phyloP scores from a whole-genome alignment of 2,113 vertebrate species.

The Paradoxurus hermaphroditus region DNA sequence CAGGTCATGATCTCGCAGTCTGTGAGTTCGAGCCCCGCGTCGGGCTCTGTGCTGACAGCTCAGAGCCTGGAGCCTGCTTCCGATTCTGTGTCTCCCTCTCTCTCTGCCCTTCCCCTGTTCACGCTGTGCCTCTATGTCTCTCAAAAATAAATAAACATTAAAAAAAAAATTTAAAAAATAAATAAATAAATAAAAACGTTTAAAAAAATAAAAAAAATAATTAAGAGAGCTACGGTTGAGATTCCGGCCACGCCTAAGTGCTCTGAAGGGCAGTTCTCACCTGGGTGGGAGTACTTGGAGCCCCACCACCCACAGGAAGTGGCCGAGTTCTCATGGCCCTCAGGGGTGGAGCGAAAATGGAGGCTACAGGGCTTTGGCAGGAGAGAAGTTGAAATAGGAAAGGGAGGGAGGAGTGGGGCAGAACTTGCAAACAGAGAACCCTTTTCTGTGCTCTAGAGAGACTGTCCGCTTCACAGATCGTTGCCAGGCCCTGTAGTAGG shows the following conservation, averaged over 20 bases:
- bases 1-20: too few species aligned
- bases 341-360: neutral
- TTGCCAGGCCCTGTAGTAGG: neutral
- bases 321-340: neutral
- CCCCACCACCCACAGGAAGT: neutral
- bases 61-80: too few species aligned
- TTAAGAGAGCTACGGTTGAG: neutral
- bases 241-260: neutral
- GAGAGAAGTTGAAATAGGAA: neutral
- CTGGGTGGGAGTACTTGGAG: neutral
- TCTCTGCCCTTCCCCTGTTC: too few species aligned
- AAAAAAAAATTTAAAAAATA: too few species aligned
- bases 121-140: too few species aligned
- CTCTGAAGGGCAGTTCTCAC: neutral
- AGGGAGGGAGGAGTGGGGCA: neutral
- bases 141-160: neutral
- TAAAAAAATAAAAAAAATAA: neutral
- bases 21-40: too few species aligned
- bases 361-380: neutral
- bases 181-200: too few species aligned
- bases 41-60: too few species aligned
- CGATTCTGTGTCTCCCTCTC: too few species aligned
- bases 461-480: neutral
- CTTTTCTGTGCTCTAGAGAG: neutral
- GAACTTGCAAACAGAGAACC: neutral